Conservation (phyloP, 2,113 vertebrate genomes). For the Prunella himalayana region DNA sequence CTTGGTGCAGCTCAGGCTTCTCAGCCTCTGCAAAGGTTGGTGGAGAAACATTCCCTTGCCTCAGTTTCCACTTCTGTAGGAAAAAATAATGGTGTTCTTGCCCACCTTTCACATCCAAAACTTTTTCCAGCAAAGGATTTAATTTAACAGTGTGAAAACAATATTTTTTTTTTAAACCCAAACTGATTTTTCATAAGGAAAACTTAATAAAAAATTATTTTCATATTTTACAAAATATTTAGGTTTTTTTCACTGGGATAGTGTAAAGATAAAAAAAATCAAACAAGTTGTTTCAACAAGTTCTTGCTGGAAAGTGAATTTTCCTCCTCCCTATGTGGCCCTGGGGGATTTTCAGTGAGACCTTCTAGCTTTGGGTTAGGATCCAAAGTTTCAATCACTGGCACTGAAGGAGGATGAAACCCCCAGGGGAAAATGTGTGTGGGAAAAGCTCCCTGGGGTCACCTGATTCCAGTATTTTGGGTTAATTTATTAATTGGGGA, state of each 20-base stretch:
- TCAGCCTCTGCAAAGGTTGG: background rate
- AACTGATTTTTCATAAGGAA: background rate
- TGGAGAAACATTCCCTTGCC: background rate
- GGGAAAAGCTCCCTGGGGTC: background rate
- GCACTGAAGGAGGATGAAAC: background rate
- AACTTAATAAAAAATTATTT: background rate
- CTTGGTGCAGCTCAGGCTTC: background rate
- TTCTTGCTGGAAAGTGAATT: background rate
- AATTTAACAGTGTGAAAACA: background rate
- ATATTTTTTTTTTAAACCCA: background rate
- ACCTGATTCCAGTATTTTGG: background rate
- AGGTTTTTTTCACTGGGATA: background rate
- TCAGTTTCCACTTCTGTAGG: background rate
- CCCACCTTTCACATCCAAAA: background rate
- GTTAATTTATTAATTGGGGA: background rate
- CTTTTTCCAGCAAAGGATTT: background rate
- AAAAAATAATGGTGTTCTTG: background rate
- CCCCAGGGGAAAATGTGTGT: rapidly evolving
- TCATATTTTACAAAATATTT: background rate
- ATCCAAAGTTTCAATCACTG: background rate
- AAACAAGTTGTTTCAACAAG: background rate
- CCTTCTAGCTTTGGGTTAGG: background rate
- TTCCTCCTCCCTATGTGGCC: background rate
- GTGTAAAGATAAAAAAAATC: background rate
- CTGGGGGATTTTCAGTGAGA: background rate